phyloP scores from a whole-genome alignment of 1,140 invertebrate species.

The Drosophila cardini region DNA sequence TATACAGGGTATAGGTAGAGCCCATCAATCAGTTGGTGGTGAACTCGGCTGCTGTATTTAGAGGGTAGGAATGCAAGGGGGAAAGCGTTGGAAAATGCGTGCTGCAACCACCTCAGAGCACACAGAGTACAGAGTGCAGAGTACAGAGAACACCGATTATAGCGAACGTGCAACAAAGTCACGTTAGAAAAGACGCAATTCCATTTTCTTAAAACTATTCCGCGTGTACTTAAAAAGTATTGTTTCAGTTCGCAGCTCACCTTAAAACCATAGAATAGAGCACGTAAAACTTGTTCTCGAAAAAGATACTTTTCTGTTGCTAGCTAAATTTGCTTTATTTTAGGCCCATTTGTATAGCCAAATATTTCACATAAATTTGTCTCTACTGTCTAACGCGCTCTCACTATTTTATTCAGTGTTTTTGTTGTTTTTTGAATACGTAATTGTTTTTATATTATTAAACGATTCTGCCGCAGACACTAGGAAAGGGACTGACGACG shows the following conservation, averaged over 20 bases:
- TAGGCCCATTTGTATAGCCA: constrained; percentile 30
- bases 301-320: constrained; percentile 11
- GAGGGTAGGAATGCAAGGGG: constrained; percentile 4
- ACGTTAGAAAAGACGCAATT: constrained; percentile 18
- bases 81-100: constrained; percentile 3
- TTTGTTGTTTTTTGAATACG: constrained; percentile 28
- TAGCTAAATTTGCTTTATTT: constrained; percentile 36
- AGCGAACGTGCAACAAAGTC: constrained; percentile 4
- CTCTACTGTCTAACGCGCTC: constrained; percentile 9
- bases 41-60: background rate
- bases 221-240: constrained; percentile 16
- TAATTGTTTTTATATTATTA: constrained; percentile 36
- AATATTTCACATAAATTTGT: constrained; percentile 30
- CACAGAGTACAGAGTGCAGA: background rate
- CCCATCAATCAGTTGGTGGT: constrained; percentile 8
- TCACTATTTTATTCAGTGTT: background rate
- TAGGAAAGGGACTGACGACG: background rate
- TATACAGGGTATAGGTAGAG: background rate
- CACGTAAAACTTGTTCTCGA: constrained; percentile 56
- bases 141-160: background rate
- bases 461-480: background rate
- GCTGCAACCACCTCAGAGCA: constrained; percentile 7
- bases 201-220: background rate
- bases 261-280: constrained; percentile 24
- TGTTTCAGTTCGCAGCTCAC: constrained; percentile 19